Evolutionary conservation across 1,140 invertebrate genomes (phyloP).

Genomic region (Lordiphosa collinella): DNA sequence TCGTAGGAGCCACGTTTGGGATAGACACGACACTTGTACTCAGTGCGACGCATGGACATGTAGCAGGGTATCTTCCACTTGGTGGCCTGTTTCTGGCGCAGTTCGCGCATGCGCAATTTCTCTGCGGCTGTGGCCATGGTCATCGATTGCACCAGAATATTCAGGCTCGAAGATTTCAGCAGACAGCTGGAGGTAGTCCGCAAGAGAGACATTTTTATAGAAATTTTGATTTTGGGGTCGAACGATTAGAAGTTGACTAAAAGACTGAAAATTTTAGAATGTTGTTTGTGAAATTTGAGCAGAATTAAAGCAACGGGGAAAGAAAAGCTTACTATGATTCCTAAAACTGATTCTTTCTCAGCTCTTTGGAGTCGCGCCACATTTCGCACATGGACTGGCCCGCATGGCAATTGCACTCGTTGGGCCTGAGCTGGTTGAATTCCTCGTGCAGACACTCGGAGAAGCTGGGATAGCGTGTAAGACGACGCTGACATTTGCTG

Average conservation of each 20-base stretch:
- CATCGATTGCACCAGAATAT: not conserved
- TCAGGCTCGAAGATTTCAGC: not conserved
- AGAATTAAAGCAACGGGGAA: too few relatives aligned
- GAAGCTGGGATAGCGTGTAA: constrained; percentile 35
- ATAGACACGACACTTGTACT: not conserved
- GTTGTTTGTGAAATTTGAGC: too few relatives aligned
- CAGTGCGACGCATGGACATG: constrained; percentile 3
- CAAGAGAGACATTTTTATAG: not conserved
- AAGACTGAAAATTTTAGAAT: too few relatives aligned
- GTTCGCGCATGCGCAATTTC: not conserved
- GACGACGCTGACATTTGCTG: constrained; percentile 2
- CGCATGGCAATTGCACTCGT: constrained; percentile 26
- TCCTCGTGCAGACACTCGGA: constrained; percentile 26
- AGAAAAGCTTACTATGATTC: too few relatives aligned
- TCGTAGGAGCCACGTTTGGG: too few relatives aligned
- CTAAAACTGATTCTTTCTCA: not conserved
- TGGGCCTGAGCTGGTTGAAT: not conserved
- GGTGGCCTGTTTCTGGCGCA: not conserved
- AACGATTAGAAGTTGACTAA: too few relatives aligned
- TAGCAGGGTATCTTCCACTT: not conserved
- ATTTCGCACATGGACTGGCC: constrained; percentile 1
- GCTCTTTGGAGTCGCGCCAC: not conserved
- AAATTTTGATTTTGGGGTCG: not conserved
- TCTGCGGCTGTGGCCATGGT: not conserved
- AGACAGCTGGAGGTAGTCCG: not conserved